Base-by-base conservation (phyloP, 2,113 vertebrate genomes). In the Proteles cristata region DNA sequence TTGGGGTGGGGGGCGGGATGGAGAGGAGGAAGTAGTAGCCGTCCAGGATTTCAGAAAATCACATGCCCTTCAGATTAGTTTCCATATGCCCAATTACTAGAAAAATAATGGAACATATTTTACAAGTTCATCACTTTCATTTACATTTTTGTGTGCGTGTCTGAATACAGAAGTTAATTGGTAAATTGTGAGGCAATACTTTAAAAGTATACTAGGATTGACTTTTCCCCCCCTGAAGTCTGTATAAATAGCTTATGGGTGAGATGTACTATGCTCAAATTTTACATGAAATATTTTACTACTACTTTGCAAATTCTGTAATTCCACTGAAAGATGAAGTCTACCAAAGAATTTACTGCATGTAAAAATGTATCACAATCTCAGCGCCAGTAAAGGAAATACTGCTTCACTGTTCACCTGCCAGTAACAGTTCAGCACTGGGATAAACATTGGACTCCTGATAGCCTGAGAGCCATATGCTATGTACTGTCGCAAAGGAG, bases 311-410 rank as follows among this genome's bases (percentile, higher is more conserved):
- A 88, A 96, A 93, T 88, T 68, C 43, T 96, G 9, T 96, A 81
- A 94, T 66, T 94, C 66, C 68, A 88, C 48, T 61, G n/a, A 96
- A 68, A 84, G 69, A 98, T 68, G 76, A 94, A 94, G 68, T 69
- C 71, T 95, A 98, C 98, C 98, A 98, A 98, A 99, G 98, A 98
- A 97, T 95, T 97, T 95, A 93, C 5, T 97, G 97, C 97, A 97
- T 96, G 93, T 98, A 31, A 76, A 90, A 39, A 96, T 96, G 65
- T 94, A 19, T 63, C 88, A 85, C 96, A 93, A 5, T 97, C 90
- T 96, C 96, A 92, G 0, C 82, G 58, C 88, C 87, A 92, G 89
- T 88, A 85, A 55, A 80, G 61, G 65, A 76, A 86, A 65, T 73
- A 76, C 90, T 55, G 81, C 71, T 68, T 58, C 94, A 93, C 58